These are phyloP conservation scores for Pentalonia nigronervosa DNA, from an alignment of 1,140 invertebrate genomes.

Conservation along the genomic window DNA sequence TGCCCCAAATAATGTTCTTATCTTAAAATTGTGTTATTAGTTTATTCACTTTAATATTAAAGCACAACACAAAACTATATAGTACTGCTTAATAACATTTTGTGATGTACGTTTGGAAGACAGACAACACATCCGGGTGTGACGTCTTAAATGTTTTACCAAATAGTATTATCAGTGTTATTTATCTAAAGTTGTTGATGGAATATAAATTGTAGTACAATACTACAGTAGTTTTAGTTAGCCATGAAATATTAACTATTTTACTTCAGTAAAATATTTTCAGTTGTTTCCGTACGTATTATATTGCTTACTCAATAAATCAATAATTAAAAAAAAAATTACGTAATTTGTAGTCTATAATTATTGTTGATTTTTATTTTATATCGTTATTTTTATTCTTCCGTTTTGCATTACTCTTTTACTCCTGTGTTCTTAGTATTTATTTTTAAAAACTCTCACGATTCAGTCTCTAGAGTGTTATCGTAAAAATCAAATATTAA, in stretches of 20 bases:
- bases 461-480: background rate
- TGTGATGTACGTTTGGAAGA: background rate
- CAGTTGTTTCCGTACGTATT: background rate
- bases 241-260: background rate
- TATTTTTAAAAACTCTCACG: background rate
- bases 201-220: background rate
- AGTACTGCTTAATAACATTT: background rate
- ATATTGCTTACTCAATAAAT: background rate
- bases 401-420: background rate
- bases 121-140: background rate
- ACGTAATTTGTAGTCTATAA: background rate
- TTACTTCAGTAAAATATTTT: too few species aligned
- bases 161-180: background rate
- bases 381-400: background rate
- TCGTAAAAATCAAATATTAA: background rate
- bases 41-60: background rate
- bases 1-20: background rate
- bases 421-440: background rate
- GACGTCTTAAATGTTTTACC: background rate
- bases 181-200: background rate
- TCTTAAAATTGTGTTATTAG: background rate
- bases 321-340: background rate
- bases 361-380: background rate
- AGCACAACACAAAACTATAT: background rate
- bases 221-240: background rate